Base-by-base conservation (phyloP, 2,113 vertebrate species). In the Indicator indicator region DNA sequence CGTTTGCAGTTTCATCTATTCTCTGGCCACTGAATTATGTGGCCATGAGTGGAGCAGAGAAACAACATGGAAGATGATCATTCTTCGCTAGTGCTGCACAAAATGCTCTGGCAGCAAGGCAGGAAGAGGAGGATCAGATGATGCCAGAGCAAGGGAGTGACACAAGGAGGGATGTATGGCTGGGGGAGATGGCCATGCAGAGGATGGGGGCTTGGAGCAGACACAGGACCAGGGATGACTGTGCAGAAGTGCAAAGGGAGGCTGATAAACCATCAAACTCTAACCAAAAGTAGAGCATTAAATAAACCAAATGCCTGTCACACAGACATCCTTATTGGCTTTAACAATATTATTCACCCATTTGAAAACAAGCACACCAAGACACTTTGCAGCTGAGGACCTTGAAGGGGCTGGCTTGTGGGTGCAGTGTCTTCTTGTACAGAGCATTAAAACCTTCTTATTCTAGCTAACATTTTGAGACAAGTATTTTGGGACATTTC, bases 181-280 rank as follows among this genome's bases (percentile, higher is more conserved):
- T 10, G 1, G 0, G 24, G 32, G 28, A 30, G 26, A 10, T 8
- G 3, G 9, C 12, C 30, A 16, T 7, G 0, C 0, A 0, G 42
- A 30, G 56, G 4, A 50, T 0, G 0, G 9, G 48, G 24, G 6
- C 36, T 74, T 44, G 48, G 28, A 80, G 69, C 33, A 75, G 48
- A 16, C 68, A 50, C 26, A 21, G 62, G 23, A 60, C 54, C 10
- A 24, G 30, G 33, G 54, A 36, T 0, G 5, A 32, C 20, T 11
- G 59, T 73, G 68, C 75, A 86, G 54, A 46, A 85, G 71, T 40
- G 54, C 16, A 16, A 71, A 80, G 46, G 36, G 19, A 83, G 21
- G 13, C 26, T 70, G 79, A 55, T 60, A 63, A 89, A 91, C 38
- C n/a, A 46, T 59, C 79, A 83, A 63, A 50, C 14, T 28, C 56